Base-by-base conservation (phyloP, 2,113 vertebrate species). In the Actinemys pallida region DNA sequence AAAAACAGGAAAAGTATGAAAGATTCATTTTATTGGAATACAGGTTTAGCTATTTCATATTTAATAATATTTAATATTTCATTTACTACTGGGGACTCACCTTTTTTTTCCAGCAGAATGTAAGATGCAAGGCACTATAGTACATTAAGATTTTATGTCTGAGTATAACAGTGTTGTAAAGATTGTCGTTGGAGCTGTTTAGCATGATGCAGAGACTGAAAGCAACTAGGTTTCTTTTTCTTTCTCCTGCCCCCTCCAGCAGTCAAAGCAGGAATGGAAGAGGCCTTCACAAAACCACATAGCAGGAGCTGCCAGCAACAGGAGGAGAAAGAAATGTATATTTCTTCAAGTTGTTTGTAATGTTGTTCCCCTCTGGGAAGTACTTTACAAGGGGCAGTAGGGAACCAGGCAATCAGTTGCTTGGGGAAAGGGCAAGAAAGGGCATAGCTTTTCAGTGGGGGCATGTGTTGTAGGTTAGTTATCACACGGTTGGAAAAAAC, bases 31-130 rank as follows among this genome's bases (percentile, higher is more conserved):
- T 96, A 97, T 97, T 97, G 94, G 96, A 95, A 96, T 93, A 94
- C 93, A 97, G 96, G 96, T 97, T 97, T 97, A 87, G 97, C 95
- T 97, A 90, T 93, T 97, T 97, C 97, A 98, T 97, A 96, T 97
- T 97, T 98, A 97, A 97, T 97, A 96, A 84, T 89, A 95, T 96
- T 98, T 97, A 98, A 97, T 98, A 97, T 97, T 98, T 98, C 96
- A 98, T 98, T 97, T 96, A 96, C 97, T 98, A 96, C 95, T 89
- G 92, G 95, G 94, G 95, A 96, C 96, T 97, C 96, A 97, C 96
- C 96, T 97, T 97, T 95, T 95, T 78, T 42, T 78, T 12, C 69
- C 93, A 94, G 93, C 94, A 94, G 95, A 96, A 95, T 83, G 88
- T 89, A 92, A 87, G 81, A 96, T 95, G 95, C 81, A 31, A 97